A percentile compares a stretch with the other conserved stretches of the same genome.
Evolutionary conservation across 2,888 invertebrate genomes (phyloP).

Genomic region (Alitta virens): DNA sequence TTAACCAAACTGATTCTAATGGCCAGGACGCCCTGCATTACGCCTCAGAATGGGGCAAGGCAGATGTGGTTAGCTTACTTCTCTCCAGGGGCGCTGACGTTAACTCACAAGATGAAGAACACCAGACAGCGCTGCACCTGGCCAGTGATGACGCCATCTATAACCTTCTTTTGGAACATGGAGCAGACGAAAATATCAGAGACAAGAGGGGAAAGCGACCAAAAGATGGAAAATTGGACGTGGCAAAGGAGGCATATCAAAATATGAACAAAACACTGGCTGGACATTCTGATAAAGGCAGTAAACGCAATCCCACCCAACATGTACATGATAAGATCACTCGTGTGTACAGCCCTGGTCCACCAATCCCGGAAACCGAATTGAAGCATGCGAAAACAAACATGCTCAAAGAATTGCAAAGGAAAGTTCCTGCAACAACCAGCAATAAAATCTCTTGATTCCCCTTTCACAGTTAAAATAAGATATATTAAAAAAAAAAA

Average conservation of each 20-base stretch:
- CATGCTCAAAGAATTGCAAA: conserved; percentile 14
- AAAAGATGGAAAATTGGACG: not conserved
- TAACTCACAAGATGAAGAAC: conserved; percentile 15
- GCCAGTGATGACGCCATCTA: conserved; percentile 7
- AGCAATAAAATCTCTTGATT: too few relatives aligned
- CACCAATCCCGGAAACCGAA: conserved; percentile 11
- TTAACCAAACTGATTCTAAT: conserved; percentile 18
- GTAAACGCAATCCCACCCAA: not conserved
- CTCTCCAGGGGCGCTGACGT: conserved; percentile 19
- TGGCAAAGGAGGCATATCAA: not conserved
- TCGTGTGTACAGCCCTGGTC: conserved; percentile 12
- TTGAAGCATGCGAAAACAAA: conserved; percentile 6
- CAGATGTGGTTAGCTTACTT: conserved; percentile 11
- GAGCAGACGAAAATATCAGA: conserved; percentile 2
- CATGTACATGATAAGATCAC: not conserved
- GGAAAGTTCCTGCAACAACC: not conserved
- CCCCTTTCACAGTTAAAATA: too few relatives aligned
- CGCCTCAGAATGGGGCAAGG: conserved; percentile 19
- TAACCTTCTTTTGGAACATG: conserved; percentile 1
- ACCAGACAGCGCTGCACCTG: conserved; percentile 20
- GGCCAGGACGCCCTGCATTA: conserved; percentile 28
- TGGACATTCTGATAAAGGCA: not conserved
- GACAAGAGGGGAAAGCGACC: conserved; percentile 6
- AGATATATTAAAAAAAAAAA: too few relatives aligned
- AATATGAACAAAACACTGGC: conserved; percentile 11